A percentile compares a stretch with the other conserved stretches of the same genome.
phyloP scores from a whole-genome alignment of 1,140 invertebrate genomes.

The Lineus longissimus region DNA sequence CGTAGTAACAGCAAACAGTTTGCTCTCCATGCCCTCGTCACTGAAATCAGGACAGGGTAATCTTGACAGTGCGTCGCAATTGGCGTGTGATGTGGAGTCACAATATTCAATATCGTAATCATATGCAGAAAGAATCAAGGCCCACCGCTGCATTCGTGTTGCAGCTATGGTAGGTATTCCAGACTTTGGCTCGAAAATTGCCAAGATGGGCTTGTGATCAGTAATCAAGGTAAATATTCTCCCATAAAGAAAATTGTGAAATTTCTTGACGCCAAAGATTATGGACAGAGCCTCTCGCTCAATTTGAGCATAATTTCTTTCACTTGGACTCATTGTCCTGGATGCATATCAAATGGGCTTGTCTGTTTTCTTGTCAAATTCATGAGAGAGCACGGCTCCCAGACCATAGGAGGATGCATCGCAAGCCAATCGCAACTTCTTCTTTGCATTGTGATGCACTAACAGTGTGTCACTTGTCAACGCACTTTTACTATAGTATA shows the following conservation, averaged over 20 bases:
- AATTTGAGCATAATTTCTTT: slow-evolving; percentile 56
- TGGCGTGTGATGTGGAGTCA: too few species aligned
- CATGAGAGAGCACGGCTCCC: neutral
- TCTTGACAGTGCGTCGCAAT: neutral
- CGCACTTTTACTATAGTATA: too few species aligned
- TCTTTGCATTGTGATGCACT: neutral
- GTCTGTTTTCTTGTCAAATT: neutral
- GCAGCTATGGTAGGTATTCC: neutral
- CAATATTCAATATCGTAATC: neutral
- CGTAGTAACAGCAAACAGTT: neutral
- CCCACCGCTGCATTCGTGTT: neutral
- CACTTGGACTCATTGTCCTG: slow-evolving; percentile 11
- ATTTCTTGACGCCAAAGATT: slow-evolving; percentile 57
- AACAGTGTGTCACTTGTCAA: neutral
- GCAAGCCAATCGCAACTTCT: slow-evolving; percentile 17
- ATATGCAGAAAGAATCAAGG: neutral
- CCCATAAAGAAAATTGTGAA: slow-evolving; percentile 57
- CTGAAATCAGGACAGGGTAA: neutral
- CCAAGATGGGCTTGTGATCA: slow-evolving; percentile 48
- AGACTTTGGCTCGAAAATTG: neutral
- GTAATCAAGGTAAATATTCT: slow-evolving; percentile 37
- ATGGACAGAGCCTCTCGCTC: slow-evolving; percentile 60
- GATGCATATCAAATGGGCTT: neutral
- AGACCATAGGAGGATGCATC: slow-evolving; percentile 4
- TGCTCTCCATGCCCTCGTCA: slow-evolving; percentile 7